Base-by-base conservation (phyloP, 2,888 invertebrate genomes). In the Arctia plantaginis region DNA sequence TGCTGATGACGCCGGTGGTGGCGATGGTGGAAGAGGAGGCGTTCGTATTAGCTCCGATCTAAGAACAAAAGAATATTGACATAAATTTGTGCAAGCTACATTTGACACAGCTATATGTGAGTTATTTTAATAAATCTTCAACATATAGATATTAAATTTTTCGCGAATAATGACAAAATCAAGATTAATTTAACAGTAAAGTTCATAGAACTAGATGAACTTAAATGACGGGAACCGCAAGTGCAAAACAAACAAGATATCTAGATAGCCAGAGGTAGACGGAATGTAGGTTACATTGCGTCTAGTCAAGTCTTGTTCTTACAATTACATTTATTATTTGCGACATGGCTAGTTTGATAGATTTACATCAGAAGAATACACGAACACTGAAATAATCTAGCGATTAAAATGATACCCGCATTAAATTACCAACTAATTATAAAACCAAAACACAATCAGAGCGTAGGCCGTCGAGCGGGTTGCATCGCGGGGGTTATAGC, bases 11-110 rank as follows among this genome's bases (percentile, higher is more conserved):
- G 90, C 93, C 6, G 93, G 94, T 15, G 94, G 94, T 13, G 95
- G 94, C 0, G 95, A 94, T 23, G 93, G 93, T 2, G 94, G 93
- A n/a, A 94, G 78, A 0, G 95, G 94, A 51, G 94, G 94, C 41
- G 94, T 93, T 77, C 92, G 87, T 39, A 86, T 90, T 72, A 92
- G 72, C 76, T 95, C 95, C 86, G 91, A 79, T 78, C 95, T 95
- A 89, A 4, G 69, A 77, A 23, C 64, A 47, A 76, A 76, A 27
- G 44, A 71, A 73, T 72, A 55, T 15, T n/a, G 12, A 55, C 27
- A 71, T 39, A 47, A 44, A n/a, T n/a, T n/a, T n/a, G n/a, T n/a
- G n/a, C n/a, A n/a, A n/a, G n/a, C n/a, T n/a, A n/a, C n/a, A n/a
- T n/a, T n/a, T n/a, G 51, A 55, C 7, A n/a, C 51, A n/a, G n/a